Base-by-base conservation (phyloP, 2,888 invertebrate genomes). In the Stegophylla sp. region DNA sequence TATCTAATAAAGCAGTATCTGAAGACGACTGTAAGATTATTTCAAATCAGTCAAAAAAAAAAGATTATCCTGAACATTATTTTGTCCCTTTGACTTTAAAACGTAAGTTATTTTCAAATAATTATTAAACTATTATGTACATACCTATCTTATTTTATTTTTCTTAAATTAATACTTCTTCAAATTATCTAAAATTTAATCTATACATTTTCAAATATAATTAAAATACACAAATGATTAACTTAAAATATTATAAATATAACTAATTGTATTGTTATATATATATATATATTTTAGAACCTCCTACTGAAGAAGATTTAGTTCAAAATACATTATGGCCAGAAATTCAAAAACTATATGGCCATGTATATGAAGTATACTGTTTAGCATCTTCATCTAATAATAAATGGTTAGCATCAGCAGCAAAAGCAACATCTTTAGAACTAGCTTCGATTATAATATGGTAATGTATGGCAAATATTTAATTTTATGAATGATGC, bases 281-380 rank as follows among this genome's bases (percentile, higher is more conserved):
- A 51, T 2, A 23, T 28, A 67, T n/a, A 34, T 34, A 34, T 34
- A 1, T 63, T 85, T 82, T 86, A 93, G 93, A 89, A 83, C 96
- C 97, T 0, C 97, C 97, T 0, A 93, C 94, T 1, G 98, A 98
- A 87, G 97, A 98, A 87, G 92, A 92, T 5, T 88, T 98, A 13
- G 89, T 95, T 87, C 95, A 96, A 88, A 93, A 96, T 86, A 97
- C 97, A 0, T 88, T 99, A 0, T 99, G 98, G 98, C 97, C 98
- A 0, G 99, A 99, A 88, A 88, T 91, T 26, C 94, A 95, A 85
- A 99, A 99, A 87, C 88, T 98, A 41, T 98, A 98, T 87, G 98
- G 97, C 0, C 98, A 99, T 88, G 98, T 97, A 3, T 96, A 95
- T 88, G 98, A 99, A 87, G 91, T 99, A 84, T 95, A 90, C 87